Evolutionary conservation across 2,888 invertebrate genomes (phyloP).

Genomic region (Eudasyphora cyanicolor): DNA sequence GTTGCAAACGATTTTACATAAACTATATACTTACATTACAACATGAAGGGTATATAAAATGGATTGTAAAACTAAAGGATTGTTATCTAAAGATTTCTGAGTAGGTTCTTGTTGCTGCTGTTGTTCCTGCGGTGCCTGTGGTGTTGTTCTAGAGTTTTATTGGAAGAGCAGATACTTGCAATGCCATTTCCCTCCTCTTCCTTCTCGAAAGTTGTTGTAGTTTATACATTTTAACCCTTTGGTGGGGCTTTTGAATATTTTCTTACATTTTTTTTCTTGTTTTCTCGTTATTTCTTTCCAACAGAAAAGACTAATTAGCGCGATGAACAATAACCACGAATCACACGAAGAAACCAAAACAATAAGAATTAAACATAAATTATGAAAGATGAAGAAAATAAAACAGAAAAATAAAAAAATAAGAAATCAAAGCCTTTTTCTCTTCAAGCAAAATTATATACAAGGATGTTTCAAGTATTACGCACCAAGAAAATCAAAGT

Average conservation of each 20-base stretch:
- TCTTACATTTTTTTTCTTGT: slow-evolving; percentile 5
- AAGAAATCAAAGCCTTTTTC: neutral
- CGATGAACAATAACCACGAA: neutral
- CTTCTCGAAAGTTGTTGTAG: neutral
- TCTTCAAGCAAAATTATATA: too few species aligned
- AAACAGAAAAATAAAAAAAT: slow-evolving; percentile 2
- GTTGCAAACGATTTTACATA: too few species aligned
- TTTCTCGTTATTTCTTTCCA: too few species aligned
- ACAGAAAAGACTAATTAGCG: slow-evolving; percentile 47
- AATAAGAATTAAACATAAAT: slow-evolving; percentile 11
- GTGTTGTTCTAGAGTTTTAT: neutral
- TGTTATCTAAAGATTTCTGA: neutral
- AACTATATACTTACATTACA: too few species aligned
- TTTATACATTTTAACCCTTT: slow-evolving; percentile 52
- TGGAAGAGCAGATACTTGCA: neutral
- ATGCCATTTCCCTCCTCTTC: neutral
- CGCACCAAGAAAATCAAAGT: neutral
- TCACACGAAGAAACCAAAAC: neutral
- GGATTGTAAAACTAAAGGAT: neutral
- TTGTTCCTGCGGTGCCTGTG: neutral
- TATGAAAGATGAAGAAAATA: slow-evolving; percentile 3
- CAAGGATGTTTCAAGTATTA: neutral
- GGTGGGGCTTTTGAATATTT: slow-evolving; percentile 51
- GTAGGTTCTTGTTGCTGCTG: neutral
- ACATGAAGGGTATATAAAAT: neutral